Percentiles rank a stretch among this genome's conserved stretches.
Conservation (phyloP, 2,888 invertebrate species). For the Alentia gelatinosa region DNA sequence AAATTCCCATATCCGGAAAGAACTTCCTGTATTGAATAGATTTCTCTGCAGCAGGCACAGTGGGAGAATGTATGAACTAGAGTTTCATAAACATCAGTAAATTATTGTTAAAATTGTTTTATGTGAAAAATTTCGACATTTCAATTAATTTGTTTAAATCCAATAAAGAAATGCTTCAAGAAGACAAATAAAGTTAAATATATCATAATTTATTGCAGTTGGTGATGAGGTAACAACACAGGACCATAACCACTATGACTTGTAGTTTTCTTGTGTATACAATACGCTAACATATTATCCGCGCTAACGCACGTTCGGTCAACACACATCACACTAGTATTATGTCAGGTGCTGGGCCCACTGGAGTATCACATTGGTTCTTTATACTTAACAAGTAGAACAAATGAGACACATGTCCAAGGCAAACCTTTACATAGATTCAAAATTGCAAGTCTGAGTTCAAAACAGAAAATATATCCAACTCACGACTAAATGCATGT, state of each 20-base stretch:
- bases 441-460: not conserved
- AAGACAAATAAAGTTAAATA: not conserved
- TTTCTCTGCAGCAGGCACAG: too few species aligned
- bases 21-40: too few species aligned
- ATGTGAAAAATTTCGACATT: too few species aligned
- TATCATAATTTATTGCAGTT: conserved; percentile 11
- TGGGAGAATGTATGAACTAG: too few species aligned
- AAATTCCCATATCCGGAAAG: too few species aligned
- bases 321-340: not conserved
- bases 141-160: too few species aligned
- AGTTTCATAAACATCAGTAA: too few species aligned
- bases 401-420: not conserved
- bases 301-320: not conserved
- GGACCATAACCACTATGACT: not conserved
- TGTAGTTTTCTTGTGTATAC: not conserved
- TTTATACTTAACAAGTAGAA: not conserved
- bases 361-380: not conserved
- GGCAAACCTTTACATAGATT: not conserved
- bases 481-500: conserved; percentile 3
- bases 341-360: not conserved
- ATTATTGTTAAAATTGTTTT: too few species aligned
- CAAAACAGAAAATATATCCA: not conserved
- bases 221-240: not conserved
- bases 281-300: not conserved
- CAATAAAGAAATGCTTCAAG: too few species aligned